Conservation (phyloP, 1,140 invertebrate genomes). For the Armadillidium nasatum region DNA sequence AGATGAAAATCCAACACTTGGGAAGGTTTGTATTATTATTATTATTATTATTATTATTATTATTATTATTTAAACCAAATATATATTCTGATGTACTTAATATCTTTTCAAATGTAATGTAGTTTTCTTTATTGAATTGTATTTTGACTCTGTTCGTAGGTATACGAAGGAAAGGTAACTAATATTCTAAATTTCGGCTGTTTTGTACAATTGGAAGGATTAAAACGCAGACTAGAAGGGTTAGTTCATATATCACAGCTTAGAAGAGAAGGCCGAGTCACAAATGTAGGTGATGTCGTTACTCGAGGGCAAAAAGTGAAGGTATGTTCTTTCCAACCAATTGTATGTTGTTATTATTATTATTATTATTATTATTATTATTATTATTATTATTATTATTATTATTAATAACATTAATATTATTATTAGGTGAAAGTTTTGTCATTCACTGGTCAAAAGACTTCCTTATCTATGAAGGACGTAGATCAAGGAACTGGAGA, state of each 20-base stretch:
- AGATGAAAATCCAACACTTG: constrained; percentile 54
- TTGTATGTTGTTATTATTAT: too few species aligned
- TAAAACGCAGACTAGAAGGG: constrained; percentile 80
- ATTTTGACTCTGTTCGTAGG: constrained; percentile 58
- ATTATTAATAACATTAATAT: too few species aligned
- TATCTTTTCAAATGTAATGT: too few species aligned
- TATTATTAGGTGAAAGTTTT: constrained; percentile 69
- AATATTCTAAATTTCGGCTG: constrained; percentile 96
- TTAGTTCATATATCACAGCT: constrained; percentile 96
- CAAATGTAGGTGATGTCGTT: constrained; percentile 90
- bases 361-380: too few species aligned
- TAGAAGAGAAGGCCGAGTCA: constrained; percentile 85
- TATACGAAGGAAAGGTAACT: constrained; percentile 89
- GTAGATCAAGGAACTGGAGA: constrained; percentile 91
- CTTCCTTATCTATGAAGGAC: constrained; percentile 97
- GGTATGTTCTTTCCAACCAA: constrained; percentile 52
- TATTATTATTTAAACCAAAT: too few species aligned
- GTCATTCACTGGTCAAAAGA: constrained; percentile 85
- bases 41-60: background rate
- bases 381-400: too few species aligned
- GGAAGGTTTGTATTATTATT: constrained; percentile 53
- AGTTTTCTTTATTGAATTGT: constrained; percentile 24
- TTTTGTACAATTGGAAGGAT: constrained; percentile 91
- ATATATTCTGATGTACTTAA: too few species aligned
- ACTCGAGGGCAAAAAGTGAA: constrained; percentile 85